These are phyloP conservation scores for Murina feae DNA, from an alignment of 2,113 vertebrate species.

Conservation along the genomic window DNA sequence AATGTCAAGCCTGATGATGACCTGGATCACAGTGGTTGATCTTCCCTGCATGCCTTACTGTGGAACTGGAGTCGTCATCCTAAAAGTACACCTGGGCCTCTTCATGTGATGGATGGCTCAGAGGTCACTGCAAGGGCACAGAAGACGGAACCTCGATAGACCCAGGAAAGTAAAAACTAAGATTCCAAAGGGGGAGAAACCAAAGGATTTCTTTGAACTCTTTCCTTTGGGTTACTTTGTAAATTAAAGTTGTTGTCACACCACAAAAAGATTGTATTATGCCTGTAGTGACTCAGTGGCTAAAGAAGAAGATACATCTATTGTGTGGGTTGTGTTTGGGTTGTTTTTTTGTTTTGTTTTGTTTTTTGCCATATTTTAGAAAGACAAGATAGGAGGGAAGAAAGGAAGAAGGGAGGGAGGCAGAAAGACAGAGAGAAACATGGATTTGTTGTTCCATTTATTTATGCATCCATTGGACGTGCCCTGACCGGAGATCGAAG, in stretches of 20 bases:
- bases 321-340: neutral
- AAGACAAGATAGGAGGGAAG: neutral
- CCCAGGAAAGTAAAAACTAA: neutral
- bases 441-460: neutral
- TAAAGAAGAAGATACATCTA: neutral
- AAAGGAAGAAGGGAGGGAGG: too few species aligned
- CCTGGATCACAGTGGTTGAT: neutral
- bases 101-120: conserved; percentile 17
- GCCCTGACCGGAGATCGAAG: neutral
- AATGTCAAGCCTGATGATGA: neutral
- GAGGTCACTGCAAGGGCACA: conserved; percentile 29
- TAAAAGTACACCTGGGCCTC: conserved; percentile 23
- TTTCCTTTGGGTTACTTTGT: neutral
- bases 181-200: neutral
- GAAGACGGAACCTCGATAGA: neutral
- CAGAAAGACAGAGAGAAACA: neutral
- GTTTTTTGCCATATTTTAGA: neutral
- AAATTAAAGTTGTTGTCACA: neutral
- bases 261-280: neutral
- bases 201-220: neutral
- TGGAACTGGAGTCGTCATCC: neutral
- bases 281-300: neutral
- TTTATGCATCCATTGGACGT: neutral
- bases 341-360: too few species aligned
- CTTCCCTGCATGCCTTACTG: neutral